Evolutionary conservation across 2,113 vertebrate genomes (phyloP), one percentile per base, ranked within the genome.

Genomic region (Megaceryle maxima): DNA sequence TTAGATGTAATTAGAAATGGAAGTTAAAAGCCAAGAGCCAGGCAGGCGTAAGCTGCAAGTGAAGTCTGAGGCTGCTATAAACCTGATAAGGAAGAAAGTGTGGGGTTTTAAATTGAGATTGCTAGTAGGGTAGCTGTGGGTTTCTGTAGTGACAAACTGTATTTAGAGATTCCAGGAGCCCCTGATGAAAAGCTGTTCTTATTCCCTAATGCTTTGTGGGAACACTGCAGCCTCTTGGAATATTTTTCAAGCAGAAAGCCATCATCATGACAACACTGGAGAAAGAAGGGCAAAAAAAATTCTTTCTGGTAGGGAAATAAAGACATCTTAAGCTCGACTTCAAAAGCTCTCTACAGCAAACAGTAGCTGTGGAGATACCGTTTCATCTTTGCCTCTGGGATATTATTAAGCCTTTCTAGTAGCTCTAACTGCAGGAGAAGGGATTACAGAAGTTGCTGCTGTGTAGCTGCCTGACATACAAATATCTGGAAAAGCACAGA

Each of bases 351-450:
- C 98, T 98, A 98, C 98, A 98, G 98, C 99, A 99, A 99, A 99
- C 98, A 99, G 98, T 98, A 98, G 98, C 98, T 98, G 98, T 98
- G 97, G 98, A 99, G 98, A 99, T 98, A 98, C 97, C 75, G 97
- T 99, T 99, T 99, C 99, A 99, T 99, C 98, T 99, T 98, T 98
- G 98, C 99, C 99, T 99, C 98, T 99, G 99, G 99, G 99, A 99
- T 99, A 98, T 99, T 99, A 99, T 99, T 99, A 99, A 99, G 98
- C 98, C 98, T 99, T 98, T 98, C 98, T 99, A 98, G 98, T 98
- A 98, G 98, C 98, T 98, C 98, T 97, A 98, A 98, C 98, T 98
- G 98, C 97, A 98, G 98, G 98, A 98, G 96, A 98, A 98, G 96
- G 98, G 98, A 99, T 98, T 98, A 99, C 97, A 98, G 97, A 98